These are phyloP conservation scores for Sphenopsis melanotis DNA, from an alignment of 2,797 vertebrate genomes.

Conservation along the genomic window DNA sequence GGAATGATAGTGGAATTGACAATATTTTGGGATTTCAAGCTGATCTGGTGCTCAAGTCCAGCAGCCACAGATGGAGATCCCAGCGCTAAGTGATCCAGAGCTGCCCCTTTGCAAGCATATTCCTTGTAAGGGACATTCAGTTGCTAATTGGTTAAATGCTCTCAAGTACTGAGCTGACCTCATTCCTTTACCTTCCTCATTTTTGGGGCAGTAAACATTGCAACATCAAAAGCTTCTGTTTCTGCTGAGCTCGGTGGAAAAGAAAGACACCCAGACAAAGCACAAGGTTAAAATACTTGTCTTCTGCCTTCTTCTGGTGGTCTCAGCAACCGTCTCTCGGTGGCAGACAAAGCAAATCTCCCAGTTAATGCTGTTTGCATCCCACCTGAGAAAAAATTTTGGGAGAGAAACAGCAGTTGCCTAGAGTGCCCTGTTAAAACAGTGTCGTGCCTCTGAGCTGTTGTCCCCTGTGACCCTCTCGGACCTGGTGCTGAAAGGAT, in stretches of 20 bases:
- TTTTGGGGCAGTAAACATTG: slow-evolving; percentile 19
- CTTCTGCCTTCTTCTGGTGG: not conserved
- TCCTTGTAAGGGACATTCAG: not conserved
- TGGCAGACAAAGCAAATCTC: not conserved
- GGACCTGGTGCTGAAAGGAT: not conserved
- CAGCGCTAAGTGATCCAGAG: not conserved
- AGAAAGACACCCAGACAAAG: not conserved
- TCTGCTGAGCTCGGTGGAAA: not conserved
- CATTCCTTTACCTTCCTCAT: slow-evolving; percentile 6
- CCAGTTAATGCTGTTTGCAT: rapidly evolving
- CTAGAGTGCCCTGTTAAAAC: not conserved
- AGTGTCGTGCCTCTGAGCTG: rapidly evolving
- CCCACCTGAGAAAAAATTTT: not conserved
- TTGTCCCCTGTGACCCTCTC: not conserved
- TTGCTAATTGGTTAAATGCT: not conserved
- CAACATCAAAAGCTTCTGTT: slow-evolving; percentile 5
- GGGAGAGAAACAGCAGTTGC: not conserved
- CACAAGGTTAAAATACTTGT: not conserved
- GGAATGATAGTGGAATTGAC: not conserved
- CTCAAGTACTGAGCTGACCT: not conserved
- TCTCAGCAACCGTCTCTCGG: rapidly evolving
- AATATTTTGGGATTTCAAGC: not conserved
- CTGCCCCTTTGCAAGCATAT: not conserved
- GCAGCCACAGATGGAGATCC: not conserved
- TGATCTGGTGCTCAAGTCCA: not conserved